Evolutionary conservation across 2,888 invertebrate species (phyloP), one percentile per base, ranked within the genome.

Genomic region (Gryllus longicercus): DNA sequence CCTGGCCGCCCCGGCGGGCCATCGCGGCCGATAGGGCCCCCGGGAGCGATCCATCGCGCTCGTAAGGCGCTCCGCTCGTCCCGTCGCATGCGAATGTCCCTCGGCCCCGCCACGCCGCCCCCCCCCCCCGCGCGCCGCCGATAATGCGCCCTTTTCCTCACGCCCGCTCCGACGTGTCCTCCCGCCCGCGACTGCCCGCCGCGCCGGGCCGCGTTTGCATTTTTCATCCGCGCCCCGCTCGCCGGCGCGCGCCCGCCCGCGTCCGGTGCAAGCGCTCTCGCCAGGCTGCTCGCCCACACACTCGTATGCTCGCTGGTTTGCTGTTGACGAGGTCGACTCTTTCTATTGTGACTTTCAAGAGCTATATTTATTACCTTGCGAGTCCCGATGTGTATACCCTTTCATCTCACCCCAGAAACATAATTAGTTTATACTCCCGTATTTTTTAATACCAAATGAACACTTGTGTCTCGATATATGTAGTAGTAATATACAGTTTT

Each of bases 61-160:
- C 80, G 78, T 81, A 81, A 80, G 81, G 77, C 74, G 81, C 77
- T 79, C 81, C 77, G 78, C 79, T 77, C 78, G 74, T 78, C 78
- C 76, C 49, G 76, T 76, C 76, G 76, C 49, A n/a, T 38, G 76
- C 49, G 49, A 49, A 50, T 76, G 76, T 21, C 25, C 14, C 49
- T 76, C 50, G 49, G n/a, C 76, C 76, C 76, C 10, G 76, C 49
- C 49, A 18, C n/a, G n/a, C 21, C 76, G 23, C 49, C 14, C 76
- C 3, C 11, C 38, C 38, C 25, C 11, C 49, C 76, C 49, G 16
- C 21, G 76, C 21, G 76, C 49, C 50, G 76, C 49, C 49, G 76
- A 50, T 50, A 50, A 25, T 49, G 76, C 49, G 50, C 8, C 38
- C 38, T 38, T 38, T 38, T 38, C 38, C 38, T 38, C 38, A 38